Base-by-base conservation (phyloP, 1,140 invertebrate genomes). In the Planococcus citri region DNA sequence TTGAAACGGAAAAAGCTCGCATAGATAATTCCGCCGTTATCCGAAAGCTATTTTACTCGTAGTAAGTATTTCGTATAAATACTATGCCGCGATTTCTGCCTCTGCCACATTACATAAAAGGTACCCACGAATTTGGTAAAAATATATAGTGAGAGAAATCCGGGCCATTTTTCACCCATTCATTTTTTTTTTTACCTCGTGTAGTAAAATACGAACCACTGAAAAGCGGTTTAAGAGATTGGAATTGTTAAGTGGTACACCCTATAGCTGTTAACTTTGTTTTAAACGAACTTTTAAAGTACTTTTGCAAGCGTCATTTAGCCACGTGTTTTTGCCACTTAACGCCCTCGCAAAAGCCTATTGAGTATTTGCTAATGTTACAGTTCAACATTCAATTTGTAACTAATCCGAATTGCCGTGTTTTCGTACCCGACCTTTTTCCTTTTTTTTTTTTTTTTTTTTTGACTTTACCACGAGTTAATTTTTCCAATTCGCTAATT, bases 231-330 rank as follows among this genome's bases (percentile, higher is more conserved):
- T n/a, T n/a, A 17, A 64, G 22, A 64, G 41, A 17, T 51, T 51
- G n/a, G 10, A 22, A 64, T 64, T 27, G 60, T 64, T 27, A 64
- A 64, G 21, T 64, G 60, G 21, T 64, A 6, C 60, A 64, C 22
- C 60, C 60, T 64, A 27, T 64, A 64, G 22, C 60, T 64, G 60
- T 64, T 64, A 64, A 64, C 60, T 64, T 64, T 64, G 25, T 64
- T 64, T 64, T 64, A 64, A 64, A 64, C 60, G 60, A 64, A 64
- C 22, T 64, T 64, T 64, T 64, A 64, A 64, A 64, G 60, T 64
- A 64, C 60, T 64, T 64, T 64, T 27, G 60, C 60, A 24, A 64
- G 60, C 60, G 60, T 64, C 60, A 64, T 64, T 64, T 64, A 64
- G 60, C 60, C 60, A 64, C 60, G 60, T 64, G 60, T 27, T 25